A percentile compares a stretch with the other conserved stretches of the same genome.
These are phyloP conservation scores for Dermolepida albohirtum DNA, from an alignment of 2,888 invertebrate genomes.

Conservation along the genomic window DNA sequence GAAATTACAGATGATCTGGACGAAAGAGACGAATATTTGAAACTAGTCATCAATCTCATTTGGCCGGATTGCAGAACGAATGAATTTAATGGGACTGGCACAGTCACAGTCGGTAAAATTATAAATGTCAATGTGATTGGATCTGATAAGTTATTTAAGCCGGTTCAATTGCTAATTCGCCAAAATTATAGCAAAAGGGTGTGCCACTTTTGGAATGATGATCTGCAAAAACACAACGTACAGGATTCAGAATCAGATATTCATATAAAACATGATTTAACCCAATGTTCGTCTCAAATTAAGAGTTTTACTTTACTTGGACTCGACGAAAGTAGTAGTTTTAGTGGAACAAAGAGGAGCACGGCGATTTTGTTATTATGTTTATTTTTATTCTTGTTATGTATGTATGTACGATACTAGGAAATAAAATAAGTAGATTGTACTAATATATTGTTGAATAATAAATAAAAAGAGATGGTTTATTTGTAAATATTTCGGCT, in stretches of 20 bases:
- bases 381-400: too few relatives aligned
- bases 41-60: constrained; percentile 12
- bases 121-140: not conserved
- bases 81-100: not conserved
- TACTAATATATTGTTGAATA: too few relatives aligned
- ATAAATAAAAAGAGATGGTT: too few relatives aligned
- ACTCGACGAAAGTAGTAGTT: not conserved
- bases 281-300: constrained; percentile 6
- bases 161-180: constrained; percentile 4
- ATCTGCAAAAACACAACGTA: not conserved
- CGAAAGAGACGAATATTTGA: constrained; percentile 3
- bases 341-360: too few relatives aligned
- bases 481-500: too few relatives aligned
- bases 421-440: too few relatives aligned
- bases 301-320: constrained; percentile 2
- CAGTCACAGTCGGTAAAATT: not conserved
- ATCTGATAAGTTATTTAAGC: not conserved
- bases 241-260: too few relatives aligned
- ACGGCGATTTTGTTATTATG: too few relatives aligned
- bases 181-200: not conserved
- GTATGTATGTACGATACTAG: too few relatives aligned
- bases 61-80: not conserved
- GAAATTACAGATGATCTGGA: not conserved
- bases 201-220: constrained; percentile 26
- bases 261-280: not conserved